A percentile compares a stretch with the other conserved stretches of the same genome.
Evolutionary conservation across 2,113 vertebrate genomes (phyloP).

Genomic region (Crocuta crocuta): DNA sequence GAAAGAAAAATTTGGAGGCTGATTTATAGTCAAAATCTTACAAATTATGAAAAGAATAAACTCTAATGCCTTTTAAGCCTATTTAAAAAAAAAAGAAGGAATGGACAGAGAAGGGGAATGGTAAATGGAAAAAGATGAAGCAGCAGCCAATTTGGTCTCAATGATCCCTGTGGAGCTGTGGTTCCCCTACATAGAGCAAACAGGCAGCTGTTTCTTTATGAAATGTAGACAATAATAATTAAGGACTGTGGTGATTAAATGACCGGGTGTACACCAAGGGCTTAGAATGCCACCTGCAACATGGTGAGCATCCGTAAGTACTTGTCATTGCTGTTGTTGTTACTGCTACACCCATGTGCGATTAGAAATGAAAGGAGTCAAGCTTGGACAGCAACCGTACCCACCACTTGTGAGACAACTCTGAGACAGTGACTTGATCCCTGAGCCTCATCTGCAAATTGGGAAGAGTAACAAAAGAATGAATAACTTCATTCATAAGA

Average conservation of each 20-base stretch:
- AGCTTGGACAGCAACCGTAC: not conserved
- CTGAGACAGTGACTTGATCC: not conserved
- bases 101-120: not conserved
- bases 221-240: not conserved
- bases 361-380: not conserved
- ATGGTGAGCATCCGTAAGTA: not conserved
- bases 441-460: not conserved
- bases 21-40: no score
- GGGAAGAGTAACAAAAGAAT: not conserved
- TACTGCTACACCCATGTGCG: no score
- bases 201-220: not conserved
- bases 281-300: not conserved
- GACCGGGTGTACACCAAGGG: not conserved
- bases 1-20: no score
- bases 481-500: not conserved
- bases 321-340: not conserved
- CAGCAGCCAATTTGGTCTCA: not conserved
- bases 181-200: not conserved
- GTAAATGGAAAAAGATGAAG: not conserved
- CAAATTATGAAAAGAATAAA: no score
- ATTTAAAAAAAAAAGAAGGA: not conserved
- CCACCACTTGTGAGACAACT: not conserved
- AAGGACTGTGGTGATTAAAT: not conserved
- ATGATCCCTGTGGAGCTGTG: not conserved
- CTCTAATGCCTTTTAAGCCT: no score